Percentiles rank a stretch among this genome's conserved stretches.
These are phyloP conservation scores for Aphaenogaster rudis DNA, from an alignment of 1,140 invertebrate genomes.

Conservation along the genomic window DNA sequence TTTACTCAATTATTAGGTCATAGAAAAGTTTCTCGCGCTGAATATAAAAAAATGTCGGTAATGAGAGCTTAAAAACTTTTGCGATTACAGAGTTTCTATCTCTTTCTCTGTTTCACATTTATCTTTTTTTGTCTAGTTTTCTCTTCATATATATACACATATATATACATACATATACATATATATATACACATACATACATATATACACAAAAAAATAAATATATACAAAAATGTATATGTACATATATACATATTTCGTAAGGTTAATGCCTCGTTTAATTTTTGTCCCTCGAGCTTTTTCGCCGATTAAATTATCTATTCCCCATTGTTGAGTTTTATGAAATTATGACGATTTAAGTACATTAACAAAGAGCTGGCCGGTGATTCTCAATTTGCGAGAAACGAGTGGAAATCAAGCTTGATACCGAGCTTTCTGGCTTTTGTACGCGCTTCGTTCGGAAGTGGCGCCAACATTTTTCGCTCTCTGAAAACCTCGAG, in stretches of 20 bases:
- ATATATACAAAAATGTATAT: neutral
- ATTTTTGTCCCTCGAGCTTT: conserved; percentile 27
- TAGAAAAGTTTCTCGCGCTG: neutral
- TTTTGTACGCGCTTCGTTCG: conserved; percentile 7
- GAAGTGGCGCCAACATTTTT: conserved; percentile 36
- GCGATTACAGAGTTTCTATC: neutral
- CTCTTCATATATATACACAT: neutral
- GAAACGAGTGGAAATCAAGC: conserved; percentile 31
- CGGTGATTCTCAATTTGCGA: conserved; percentile 9
- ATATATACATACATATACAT: neutral
- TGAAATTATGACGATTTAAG: conserved; percentile 38
- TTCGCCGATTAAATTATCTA: conserved; percentile 24
- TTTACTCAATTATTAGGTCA: conserved; percentile 42
- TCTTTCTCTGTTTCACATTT: neutral
- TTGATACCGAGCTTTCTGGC: conserved; percentile 4
- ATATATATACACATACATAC: neutral
- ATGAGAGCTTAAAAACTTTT: neutral
- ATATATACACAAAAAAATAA: neutral
- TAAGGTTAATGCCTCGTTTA: neutral
- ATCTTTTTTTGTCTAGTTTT: neutral
- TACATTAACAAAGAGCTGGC: conserved; percentile 1
- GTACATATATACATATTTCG: neutral
- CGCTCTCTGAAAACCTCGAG: conserved; percentile 31
- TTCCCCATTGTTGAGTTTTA: conserved; percentile 16
- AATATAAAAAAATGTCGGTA: conserved; percentile 55